Evolutionary conservation across 2,113 vertebrate species (phyloP), one percentile per base, ranked within the genome.

Genomic region (Arenaria interpres): DNA sequence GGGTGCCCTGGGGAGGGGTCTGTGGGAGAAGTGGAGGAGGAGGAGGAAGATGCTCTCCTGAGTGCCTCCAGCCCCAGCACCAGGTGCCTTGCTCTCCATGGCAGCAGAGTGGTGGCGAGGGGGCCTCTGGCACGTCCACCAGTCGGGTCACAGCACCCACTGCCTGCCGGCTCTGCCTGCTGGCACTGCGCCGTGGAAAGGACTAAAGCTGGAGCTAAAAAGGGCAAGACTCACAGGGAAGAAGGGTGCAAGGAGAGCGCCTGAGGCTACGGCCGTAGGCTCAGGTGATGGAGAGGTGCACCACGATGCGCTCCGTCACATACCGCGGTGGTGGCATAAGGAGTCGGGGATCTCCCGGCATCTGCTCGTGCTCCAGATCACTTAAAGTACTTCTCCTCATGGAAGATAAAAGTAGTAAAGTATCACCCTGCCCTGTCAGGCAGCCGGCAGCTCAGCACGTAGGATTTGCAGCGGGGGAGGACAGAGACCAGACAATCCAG

Each of bases 51-150:
- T 25, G 35, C 21, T 46, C 25, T 46, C 37, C 46, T 15, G 30
- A n/a, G 19, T 28, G 53, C 19, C 8, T 37, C 64, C 11, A 30
- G 39, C 32, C 41, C 0, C 0, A 72, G 68, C 41, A 54, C 12
- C 30, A 16, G 4, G 30, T 9, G 10, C 33, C 8, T 30, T 30
- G 14, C n/a, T 45, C 27, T 46, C 45, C 3, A 2, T 5, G 33
- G 43, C 69, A 64, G 69, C 43, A 33, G 7, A 12, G 32, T 60
- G 66, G 18, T n/a, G 32, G 56, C 0, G 3, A 76, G 25, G 35
- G 18, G 18, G 22, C 43, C 30, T 77, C 33, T 7, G 6, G 24
- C 23, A 32, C 1, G 4, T 15, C 41, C 25, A 20, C 0, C 2
- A 48, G 33, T 20, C 7, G 9, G 30, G 32, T 28, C 30, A 20